phyloP scores from a whole-genome alignment of 2,888 invertebrate species.

The Oxytorus armatus region DNA sequence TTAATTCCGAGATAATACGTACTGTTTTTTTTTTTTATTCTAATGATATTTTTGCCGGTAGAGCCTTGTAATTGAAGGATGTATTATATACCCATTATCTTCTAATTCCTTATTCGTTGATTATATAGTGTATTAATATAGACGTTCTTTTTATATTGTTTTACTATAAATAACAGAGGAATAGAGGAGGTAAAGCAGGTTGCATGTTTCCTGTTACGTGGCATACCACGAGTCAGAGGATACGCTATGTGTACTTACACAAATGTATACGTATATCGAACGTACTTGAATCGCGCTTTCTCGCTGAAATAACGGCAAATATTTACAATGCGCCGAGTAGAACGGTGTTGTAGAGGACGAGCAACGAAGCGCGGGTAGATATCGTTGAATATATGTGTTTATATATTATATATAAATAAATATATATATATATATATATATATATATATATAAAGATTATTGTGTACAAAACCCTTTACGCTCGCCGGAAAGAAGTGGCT shows the following conservation, averaged over 20 bases:
- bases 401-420: slow-evolving; percentile 11
- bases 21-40: too few relatives aligned
- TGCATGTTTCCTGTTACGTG: slow-evolving; percentile 62
- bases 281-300: slow-evolving; percentile 56
- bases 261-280: slow-evolving; percentile 18
- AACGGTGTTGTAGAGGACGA: slow-evolving; percentile 19
- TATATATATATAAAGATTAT: slow-evolving; percentile 20
- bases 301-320: slow-evolving; percentile 73
- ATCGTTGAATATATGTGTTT: slow-evolving; percentile 23
- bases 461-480: slow-evolving; percentile 24
- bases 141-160: slow-evolving; percentile 16
- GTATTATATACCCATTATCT: too few relatives aligned
- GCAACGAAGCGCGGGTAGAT: slow-evolving; percentile 40
- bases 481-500: slow-evolving; percentile 46
- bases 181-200: slow-evolving; percentile 27
- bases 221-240: slow-evolving; percentile 1
- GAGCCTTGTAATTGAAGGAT: too few relatives aligned
- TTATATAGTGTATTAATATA: too few relatives aligned
- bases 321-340: slow-evolving; percentile 69
- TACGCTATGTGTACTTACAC: not conserved
- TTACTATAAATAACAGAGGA: slow-evolving; percentile 33
- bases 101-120: too few relatives aligned
- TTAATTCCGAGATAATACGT: too few relatives aligned
- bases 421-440: slow-evolving; percentile 1
- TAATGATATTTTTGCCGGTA: too few relatives aligned